A percentile compares a stretch with the other conserved stretches of the same genome.
phyloP scores from a whole-genome alignment of 1,140 invertebrate genomes.

The Magallana gigas region DNA sequence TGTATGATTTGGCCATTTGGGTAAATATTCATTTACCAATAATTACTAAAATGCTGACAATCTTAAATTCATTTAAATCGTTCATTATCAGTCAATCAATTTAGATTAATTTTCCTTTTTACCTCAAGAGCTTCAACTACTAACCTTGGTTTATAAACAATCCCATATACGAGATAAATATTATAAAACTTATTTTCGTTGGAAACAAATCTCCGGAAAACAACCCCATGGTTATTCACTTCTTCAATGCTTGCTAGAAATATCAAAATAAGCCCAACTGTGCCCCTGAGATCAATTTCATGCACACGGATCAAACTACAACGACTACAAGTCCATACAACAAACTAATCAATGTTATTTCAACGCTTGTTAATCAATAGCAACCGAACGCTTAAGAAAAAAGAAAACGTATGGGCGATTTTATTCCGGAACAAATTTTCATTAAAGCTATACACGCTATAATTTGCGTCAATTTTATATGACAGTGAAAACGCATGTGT shows the following conservation, averaged over 20 bases:
- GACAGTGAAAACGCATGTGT: no score
- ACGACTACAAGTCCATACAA: conserved; percentile 3
- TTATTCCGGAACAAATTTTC: neutral
- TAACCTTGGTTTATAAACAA: conserved; percentile 91
- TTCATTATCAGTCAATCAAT: no score
- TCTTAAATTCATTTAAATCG: no score
- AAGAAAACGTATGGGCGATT: neutral
- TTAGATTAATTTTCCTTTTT: no score
- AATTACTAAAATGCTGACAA: no score
- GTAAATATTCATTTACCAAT: no score
- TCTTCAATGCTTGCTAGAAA: no score
- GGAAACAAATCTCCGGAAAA: conserved; percentile 87
- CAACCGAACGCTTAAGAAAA: neutral
- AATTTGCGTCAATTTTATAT: no score
- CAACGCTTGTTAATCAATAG: neutral
- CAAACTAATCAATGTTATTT: conserved; percentile 7
- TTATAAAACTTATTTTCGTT: conserved; percentile 86
- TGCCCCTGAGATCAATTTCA: neutral
- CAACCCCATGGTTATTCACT: conserved; percentile 60
- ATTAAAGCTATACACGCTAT: no score
- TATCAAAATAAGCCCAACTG: no score
- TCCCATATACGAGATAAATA: conserved; percentile 90
- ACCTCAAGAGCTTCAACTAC: conserved; percentile 17
- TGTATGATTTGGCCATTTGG: no score
- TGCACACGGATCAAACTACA: neutral